phyloP scores from a whole-genome alignment of 1,140 invertebrate species.

The Subanguina moxae region DNA sequence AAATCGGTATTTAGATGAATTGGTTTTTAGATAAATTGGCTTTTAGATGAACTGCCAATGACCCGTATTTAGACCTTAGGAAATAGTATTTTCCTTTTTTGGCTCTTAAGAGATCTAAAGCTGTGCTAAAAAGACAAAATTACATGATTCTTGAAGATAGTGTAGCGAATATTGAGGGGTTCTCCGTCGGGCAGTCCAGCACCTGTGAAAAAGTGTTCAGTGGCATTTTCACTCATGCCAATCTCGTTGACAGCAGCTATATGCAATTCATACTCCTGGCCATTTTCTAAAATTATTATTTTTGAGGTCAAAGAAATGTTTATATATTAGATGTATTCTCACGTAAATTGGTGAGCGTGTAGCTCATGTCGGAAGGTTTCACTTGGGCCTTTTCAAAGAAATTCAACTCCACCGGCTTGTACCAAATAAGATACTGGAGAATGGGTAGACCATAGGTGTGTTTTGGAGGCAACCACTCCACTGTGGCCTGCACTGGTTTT shows the following conservation, averaged over 20 bases:
- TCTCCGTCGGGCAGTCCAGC: slow-evolving; percentile 60
- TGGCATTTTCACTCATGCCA: slow-evolving; percentile 49
- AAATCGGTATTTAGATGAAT: no score
- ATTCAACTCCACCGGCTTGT: slow-evolving; percentile 37
- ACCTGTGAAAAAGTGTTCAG: slow-evolving; percentile 51
- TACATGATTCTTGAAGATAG: slow-evolving; percentile 60
- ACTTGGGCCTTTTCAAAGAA: slow-evolving; percentile 37
- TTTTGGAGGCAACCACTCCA: slow-evolving; percentile 53
- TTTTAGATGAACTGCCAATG: no score
- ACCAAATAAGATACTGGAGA: slow-evolving; percentile 49
- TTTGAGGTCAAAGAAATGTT: slow-evolving; percentile 5
- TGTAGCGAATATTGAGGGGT: slow-evolving; percentile 62
- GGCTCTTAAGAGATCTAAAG: no score
- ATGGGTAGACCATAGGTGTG: slow-evolving; percentile 38
- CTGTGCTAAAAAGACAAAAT: no score
- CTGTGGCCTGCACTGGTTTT: slow-evolving; percentile 44
- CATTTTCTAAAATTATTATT: slow-evolving; percentile 47
- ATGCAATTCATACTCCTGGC: slow-evolving; percentile 51
- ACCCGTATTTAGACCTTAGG: no score
- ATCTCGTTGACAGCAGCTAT: slow-evolving; percentile 44
- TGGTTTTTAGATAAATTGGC: no score
- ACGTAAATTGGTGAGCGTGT: slow-evolving; percentile 50
- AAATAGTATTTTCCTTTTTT: no score
- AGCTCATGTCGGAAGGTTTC: slow-evolving; percentile 30
- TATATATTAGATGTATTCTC: slow-evolving; percentile 20